Percentiles rank a stretch among this genome's conserved stretches.
Evolutionary conservation across 2,797 vertebrate genomes (phyloP).

Genomic region (Lophura swinhoii): DNA sequence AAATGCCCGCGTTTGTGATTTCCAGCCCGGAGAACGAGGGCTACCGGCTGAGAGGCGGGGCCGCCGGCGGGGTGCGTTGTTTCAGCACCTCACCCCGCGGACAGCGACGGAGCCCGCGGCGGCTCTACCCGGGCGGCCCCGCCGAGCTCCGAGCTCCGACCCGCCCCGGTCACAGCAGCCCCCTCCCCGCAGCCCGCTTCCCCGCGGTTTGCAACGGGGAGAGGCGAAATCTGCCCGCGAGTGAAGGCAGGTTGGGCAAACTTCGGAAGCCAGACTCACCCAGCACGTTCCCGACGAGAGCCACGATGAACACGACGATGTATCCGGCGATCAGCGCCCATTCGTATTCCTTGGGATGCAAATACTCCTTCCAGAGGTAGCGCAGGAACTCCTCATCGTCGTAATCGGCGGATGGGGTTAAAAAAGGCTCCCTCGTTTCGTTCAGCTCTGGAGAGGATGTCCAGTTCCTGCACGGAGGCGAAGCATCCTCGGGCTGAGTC

Average conservation of each 20-base stretch:
- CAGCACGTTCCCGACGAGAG: slow-evolving; percentile 92
- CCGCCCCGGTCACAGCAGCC: too few species aligned
- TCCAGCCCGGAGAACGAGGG: too few species aligned
- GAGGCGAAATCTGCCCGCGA: background rate
- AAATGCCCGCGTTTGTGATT: too few species aligned
- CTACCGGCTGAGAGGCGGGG: background rate
- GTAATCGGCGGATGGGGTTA: slow-evolving; percentile 82
- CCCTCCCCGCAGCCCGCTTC: background rate
- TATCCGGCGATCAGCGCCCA: slow-evolving; percentile 96
- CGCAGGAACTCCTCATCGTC: slow-evolving; percentile 92
- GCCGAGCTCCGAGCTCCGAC: background rate
- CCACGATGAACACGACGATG: slow-evolving; percentile 92
- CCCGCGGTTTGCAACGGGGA: background rate
- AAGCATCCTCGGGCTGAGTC: slow-evolving; percentile 72
- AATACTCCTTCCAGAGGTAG: slow-evolving; percentile 95
- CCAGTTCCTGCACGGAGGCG: slow-evolving; percentile 81
- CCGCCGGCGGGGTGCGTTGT: background rate
- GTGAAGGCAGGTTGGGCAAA: background rate
- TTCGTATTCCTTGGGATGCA: slow-evolving; percentile 95
- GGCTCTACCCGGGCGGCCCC: background rate
- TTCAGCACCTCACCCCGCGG: slow-evolving; percentile 59
- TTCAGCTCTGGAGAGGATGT: slow-evolving; percentile 80
- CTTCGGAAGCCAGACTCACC: slow-evolving; percentile 83
- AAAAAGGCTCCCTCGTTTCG: slow-evolving; percentile 77
- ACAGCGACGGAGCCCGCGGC: background rate